Percentiles rank a stretch among this genome's conserved stretches.
Conservation (phyloP, 2,888 invertebrate genomes). For the Platypus cylindrus region DNA sequence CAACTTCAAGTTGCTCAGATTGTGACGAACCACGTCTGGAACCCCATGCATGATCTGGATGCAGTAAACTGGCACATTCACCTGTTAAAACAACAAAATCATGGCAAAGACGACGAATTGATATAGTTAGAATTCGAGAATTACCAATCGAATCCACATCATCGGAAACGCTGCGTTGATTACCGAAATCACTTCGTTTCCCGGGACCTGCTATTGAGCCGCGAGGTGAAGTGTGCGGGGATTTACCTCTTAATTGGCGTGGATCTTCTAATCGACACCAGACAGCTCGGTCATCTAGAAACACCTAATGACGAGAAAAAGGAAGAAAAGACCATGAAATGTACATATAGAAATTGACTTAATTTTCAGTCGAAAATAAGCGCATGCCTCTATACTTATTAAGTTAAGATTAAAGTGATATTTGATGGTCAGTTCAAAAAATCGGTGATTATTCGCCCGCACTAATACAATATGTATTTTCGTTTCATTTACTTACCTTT, state of each 20-base stretch:
- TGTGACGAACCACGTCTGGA: conserved; percentile 81
- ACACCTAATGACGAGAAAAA: conserved; percentile 49
- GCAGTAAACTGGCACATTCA: conserved; percentile 62
- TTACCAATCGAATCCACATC: conserved; percentile 54
- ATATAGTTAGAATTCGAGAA: neutral
- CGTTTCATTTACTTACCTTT: conserved; percentile 7
- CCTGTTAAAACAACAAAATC: conserved; percentile 28
- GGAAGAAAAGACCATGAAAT: no score
- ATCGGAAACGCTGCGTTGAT: conserved; percentile 61
- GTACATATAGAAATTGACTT: no score
- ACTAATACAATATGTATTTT: neutral
- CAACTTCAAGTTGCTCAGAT: conserved; percentile 71
- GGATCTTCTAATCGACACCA: conserved; percentile 85
- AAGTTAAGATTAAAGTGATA: no score
- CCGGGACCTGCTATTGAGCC: conserved; percentile 58
- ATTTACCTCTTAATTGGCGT: conserved; percentile 54
- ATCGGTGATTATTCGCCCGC: neutral
- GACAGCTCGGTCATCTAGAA: conserved; percentile 75
- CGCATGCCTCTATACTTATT: no score
- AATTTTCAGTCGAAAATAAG: no score
- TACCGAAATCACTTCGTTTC: conserved; percentile 58
- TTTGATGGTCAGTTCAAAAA: no score
- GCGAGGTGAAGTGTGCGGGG: conserved; percentile 66
- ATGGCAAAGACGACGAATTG: neutral
- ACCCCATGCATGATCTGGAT: conserved; percentile 75